Conservation (phyloP, 2,797 vertebrate genomes). For the Chelon labrosus region DNA sequence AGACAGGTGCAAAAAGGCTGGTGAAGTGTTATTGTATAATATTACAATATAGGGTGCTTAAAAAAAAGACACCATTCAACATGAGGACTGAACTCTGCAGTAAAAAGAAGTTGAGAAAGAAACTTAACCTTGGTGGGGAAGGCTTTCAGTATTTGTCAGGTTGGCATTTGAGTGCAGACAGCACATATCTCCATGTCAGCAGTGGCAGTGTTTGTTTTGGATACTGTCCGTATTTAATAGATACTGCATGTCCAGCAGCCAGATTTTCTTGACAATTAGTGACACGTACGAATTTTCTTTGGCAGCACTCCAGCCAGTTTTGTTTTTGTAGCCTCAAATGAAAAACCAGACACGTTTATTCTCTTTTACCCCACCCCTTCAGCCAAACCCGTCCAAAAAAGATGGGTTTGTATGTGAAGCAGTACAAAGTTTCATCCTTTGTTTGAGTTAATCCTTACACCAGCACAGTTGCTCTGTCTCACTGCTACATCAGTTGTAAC, state of each 20-base stretch:
- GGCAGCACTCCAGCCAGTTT: conserved; percentile 56
- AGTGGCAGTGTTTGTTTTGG: conserved; percentile 84
- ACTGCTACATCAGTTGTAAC: conserved; percentile 71
- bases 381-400: conserved; percentile 9
- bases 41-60: conserved; percentile 12
- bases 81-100: neutral
- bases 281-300: conserved; percentile 79
- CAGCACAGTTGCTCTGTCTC: conserved; percentile 60
- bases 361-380: conserved; percentile 2
- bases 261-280: conserved; percentile 79
- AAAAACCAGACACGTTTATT: conserved; percentile 46
- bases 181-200: conserved; percentile 78
- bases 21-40: conserved; percentile 13
- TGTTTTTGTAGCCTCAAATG: conserved; percentile 67
- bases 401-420: conserved; percentile 40
- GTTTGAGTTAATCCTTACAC: conserved; percentile 65
- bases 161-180: conserved; percentile 68
- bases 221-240: conserved; percentile 79
- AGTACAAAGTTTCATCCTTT: conserved; percentile 53
- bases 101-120: conserved; percentile 15
- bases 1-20: neutral
- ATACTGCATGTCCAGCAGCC: conserved; percentile 64
- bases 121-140: conserved; percentile 27
- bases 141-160: conserved; percentile 49
- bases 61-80: conserved; percentile 13